These are phyloP conservation scores for Heterodera filipjevi DNA, from an alignment of 2,888 invertebrate genomes.

Conservation along the genomic window DNA sequence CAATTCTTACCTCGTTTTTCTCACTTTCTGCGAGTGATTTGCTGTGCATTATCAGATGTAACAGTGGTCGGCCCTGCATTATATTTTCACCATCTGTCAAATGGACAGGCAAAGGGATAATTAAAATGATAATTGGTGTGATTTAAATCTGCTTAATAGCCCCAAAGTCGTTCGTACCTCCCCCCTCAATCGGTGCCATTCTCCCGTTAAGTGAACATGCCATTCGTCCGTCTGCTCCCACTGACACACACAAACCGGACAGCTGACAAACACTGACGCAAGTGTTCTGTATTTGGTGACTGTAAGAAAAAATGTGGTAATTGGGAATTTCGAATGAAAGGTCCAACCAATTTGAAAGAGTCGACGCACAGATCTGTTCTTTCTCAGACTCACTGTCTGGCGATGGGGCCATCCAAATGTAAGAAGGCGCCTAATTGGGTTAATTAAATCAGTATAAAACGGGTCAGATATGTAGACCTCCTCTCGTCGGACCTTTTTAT, in stretches of 20 bases:
- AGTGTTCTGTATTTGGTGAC: slow-evolving; percentile 38
- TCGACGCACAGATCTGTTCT: slow-evolving; percentile 2
- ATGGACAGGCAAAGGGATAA: too few species aligned
- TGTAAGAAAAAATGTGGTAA: neutral
- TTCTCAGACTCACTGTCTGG: neutral
- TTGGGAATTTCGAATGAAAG: neutral
- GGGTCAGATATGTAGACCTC: neutral
- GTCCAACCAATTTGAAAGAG: slow-evolving; percentile 17
- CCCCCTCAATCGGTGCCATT: slow-evolving; percentile 30
- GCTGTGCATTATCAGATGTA: slow-evolving; percentile 38
- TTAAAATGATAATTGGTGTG: neutral
- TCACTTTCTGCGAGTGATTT: neutral
- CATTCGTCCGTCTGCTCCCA: slow-evolving; percentile 45
- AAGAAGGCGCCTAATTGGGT: slow-evolving; percentile 15
- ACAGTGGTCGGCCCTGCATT: slow-evolving; percentile 30
- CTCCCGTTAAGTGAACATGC: slow-evolving; percentile 40
- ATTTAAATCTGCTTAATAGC: neutral
- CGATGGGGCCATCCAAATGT: slow-evolving; percentile 9
- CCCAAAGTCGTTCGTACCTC: neutral
- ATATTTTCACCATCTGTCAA: slow-evolving; percentile 26
- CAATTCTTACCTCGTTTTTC: neutral
- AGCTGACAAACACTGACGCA: slow-evolving; percentile 36
- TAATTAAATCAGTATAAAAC: slow-evolving; percentile 13
- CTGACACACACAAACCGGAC: slow-evolving; percentile 38
- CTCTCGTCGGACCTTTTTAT: neutral